Base-by-base conservation (phyloP, 2,797 vertebrate species). In the Megalops cyprinoides region DNA sequence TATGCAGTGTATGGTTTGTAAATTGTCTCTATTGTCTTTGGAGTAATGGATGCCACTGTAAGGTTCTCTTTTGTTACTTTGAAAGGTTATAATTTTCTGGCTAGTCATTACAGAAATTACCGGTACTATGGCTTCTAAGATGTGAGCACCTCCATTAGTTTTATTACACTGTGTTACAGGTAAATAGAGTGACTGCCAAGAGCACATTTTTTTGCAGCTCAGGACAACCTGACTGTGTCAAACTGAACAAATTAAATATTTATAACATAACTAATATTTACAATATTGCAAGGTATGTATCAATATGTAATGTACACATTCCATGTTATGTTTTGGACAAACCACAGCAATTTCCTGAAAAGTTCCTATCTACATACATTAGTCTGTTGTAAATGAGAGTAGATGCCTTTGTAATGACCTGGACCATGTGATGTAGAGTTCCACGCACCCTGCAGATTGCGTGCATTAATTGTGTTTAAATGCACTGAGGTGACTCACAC, bases 391-490 rank as follows among this genome's bases (percentile, higher is more conserved):
- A 53, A 85, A 73, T 75, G 81, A 81, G 81, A 81, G 83, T 82
- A 62, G 86, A 90, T 89, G 89, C 88, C 85, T 89, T 79, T 58
- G 82, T 85, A 84, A 88, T 84, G 77, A 51, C 82, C 60, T 84
- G 83, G 62, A 84, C 84, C 89, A 90, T 89, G 88, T 89, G 89
- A 91, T 34, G 58, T 18, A 15, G 31, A 65, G 39, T 46, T 73
- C 42, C 42, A 46, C 23, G 20, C 69, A 42, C 69, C 69, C 69
- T 73, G 69, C 90, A 56, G 79, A 51, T 28, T 28, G 81, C 84
- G 87, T 86, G 79, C 80, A 62, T 83, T 88, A 90, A 91, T 89
- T 92, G 89, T 82, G 82, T 83, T 80, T 88, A 82, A 89, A 89
- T 90, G 88, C 86, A 82, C 73, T 85, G 74, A 84, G 87, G 86